Conservation (phyloP, 2,797 vertebrate genomes). For the Muscicapa comitata region DNA sequence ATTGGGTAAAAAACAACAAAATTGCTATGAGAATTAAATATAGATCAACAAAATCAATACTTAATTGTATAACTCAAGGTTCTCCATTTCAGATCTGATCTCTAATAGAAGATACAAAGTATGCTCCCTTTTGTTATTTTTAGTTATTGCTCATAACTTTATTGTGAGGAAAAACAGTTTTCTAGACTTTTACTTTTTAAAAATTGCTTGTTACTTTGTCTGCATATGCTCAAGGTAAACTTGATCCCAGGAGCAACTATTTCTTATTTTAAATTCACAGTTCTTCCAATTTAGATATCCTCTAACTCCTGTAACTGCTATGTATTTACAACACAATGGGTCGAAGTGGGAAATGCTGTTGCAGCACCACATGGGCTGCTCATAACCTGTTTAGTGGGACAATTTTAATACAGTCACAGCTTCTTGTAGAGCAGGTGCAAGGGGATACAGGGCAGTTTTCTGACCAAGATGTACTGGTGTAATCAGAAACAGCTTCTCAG, state of each 20-base stretch:
- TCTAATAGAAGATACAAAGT: conserved; percentile 62
- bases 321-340: background rate
- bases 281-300: conserved; percentile 17
- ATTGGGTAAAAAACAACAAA: conserved; percentile 63
- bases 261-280: conserved; percentile 56
- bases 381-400: background rate
- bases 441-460: background rate
- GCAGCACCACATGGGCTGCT: background rate
- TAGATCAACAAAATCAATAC: conserved; percentile 79
- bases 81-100: conserved; percentile 70
- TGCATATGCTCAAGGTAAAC: conserved; percentile 53
- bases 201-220: conserved; percentile 29
- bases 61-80: conserved; percentile 74
- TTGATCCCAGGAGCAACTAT: conserved; percentile 6
- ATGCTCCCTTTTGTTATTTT: conserved; percentile 47
- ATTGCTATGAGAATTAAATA: conserved; percentile 75
- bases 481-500: background rate
- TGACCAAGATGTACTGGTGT: background rate
- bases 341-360: background rate
- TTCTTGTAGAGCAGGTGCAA: background rate
- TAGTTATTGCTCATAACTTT: conserved; percentile 63
- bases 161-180: conserved; percentile 46
- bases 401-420: background rate
- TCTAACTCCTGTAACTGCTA: background rate
- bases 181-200: conserved; percentile 24